A percentile compares a stretch with the other conserved stretches of the same genome.
These are phyloP conservation scores for Holacanthella duospinosa DNA, from an alignment of 2,888 invertebrate genomes.

Conservation along the genomic window DNA sequence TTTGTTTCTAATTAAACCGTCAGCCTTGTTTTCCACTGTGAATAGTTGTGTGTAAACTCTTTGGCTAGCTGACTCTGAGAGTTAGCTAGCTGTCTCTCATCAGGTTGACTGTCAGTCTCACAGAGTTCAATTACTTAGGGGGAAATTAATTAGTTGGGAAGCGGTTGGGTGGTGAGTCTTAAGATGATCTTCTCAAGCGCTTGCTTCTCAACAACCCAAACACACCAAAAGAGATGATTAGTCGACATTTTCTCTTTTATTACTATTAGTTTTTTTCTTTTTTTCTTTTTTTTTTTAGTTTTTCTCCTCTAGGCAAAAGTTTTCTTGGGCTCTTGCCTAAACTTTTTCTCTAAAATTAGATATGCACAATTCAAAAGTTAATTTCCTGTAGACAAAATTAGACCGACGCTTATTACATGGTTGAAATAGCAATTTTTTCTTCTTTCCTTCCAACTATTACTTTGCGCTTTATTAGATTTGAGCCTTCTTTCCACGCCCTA, in stretches of 20 bases:
- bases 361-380: constrained; percentile 38
- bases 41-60: constrained; percentile 20
- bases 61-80: constrained; percentile 29
- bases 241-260: constrained; percentile 36
- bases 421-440: constrained; percentile 36
- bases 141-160: constrained; percentile 37
- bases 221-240: too few species aligned
- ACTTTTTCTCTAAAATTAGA: constrained; percentile 38
- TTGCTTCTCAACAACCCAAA: too few species aligned
- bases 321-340: constrained; percentile 34
- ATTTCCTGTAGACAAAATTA: constrained; percentile 36
- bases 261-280: constrained; percentile 34
- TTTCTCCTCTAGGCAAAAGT: constrained; percentile 30
- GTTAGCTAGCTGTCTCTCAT: constrained; percentile 37
- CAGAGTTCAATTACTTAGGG: constrained; percentile 37
- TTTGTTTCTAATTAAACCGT: constrained; percentile 39
- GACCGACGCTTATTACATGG: constrained; percentile 37
- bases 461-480: constrained; percentile 36
- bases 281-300: constrained; percentile 35
- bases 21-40: constrained; percentile 33
- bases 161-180: too few species aligned
- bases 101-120: constrained; percentile 24
- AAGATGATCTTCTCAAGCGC: too few species aligned
- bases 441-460: constrained; percentile 28
- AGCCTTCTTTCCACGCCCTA: constrained; percentile 36